Conservation (phyloP, 2,797 vertebrate genomes). For the Sus cebifrons region DNA sequence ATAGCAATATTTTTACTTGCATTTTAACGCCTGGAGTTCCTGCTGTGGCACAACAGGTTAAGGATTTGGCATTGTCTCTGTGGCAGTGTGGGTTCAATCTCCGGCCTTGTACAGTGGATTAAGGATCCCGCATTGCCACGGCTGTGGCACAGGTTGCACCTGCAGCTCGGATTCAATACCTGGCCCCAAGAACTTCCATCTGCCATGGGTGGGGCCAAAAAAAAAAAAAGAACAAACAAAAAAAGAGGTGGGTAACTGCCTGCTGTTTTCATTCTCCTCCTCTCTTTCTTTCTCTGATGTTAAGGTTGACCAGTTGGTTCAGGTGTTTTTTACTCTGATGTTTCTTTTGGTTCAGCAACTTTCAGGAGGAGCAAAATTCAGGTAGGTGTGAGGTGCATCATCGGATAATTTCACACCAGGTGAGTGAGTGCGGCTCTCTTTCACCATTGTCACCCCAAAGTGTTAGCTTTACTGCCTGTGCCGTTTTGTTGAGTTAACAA, state of each 20-base stretch:
- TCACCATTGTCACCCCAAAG: too few species aligned
- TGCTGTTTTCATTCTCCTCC: background rate
- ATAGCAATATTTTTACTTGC: background rate
- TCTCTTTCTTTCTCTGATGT: background rate
- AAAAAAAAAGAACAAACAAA: too few species aligned
- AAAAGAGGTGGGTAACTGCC: background rate
- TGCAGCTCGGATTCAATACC: too few species aligned
- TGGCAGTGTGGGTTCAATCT: too few species aligned
- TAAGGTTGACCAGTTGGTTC: background rate
- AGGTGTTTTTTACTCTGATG: background rate
- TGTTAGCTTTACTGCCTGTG: background rate
- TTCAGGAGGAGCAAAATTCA: background rate
- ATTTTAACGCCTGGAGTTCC: background rate
- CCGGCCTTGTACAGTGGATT: too few species aligned
- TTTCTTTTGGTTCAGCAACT: background rate
- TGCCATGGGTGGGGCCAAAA: too few species aligned
- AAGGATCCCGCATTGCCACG: too few species aligned
- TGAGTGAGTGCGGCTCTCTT: background rate
- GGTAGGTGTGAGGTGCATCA: background rate
- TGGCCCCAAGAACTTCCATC: too few species aligned
- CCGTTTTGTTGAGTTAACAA: background rate
- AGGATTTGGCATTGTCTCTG: too few species aligned
- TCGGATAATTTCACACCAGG: background rate
- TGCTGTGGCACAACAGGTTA: too few species aligned
- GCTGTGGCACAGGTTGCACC: too few species aligned